phyloP scores from a whole-genome alignment of 2,888 invertebrate genomes.

The Perizoma affinitatum region DNA sequence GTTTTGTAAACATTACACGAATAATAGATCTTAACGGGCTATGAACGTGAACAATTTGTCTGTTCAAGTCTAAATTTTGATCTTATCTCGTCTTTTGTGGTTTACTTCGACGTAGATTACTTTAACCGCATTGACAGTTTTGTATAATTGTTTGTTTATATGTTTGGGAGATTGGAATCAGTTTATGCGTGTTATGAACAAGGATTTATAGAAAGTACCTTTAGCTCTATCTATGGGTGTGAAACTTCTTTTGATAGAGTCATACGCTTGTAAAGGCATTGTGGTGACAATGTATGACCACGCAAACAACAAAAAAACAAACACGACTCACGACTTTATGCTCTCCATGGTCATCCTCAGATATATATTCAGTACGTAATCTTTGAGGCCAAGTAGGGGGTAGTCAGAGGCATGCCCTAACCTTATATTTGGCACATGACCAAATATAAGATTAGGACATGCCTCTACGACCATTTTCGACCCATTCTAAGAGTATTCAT shows the following conservation, averaged over 20 bases:
- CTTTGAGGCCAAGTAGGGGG: too few species aligned
- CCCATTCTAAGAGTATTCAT: too few species aligned
- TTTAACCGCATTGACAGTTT: slow-evolving; percentile 52
- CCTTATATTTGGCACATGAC: too few species aligned
- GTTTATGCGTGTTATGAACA: slow-evolving; percentile 34
- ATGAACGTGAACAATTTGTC: slow-evolving; percentile 73
- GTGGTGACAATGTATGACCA: too few species aligned
- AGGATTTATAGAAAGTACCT: neutral
- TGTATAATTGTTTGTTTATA: slow-evolving; percentile 49
- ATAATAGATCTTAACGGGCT: slow-evolving; percentile 58
- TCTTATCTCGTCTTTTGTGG: slow-evolving; percentile 75
- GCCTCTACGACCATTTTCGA: too few species aligned
- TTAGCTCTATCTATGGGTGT: slow-evolving; percentile 14
- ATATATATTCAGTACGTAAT: too few species aligned
- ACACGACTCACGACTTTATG: too few species aligned
- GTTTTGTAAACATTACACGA: slow-evolving; percentile 72
- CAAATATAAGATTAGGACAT: too few species aligned
- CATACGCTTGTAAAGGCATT: neutral
- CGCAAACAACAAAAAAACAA: too few species aligned
- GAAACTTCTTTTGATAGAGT: slow-evolving; percentile 17
- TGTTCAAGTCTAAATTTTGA: slow-evolving; percentile 66
- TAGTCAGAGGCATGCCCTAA: too few species aligned
- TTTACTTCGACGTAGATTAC: slow-evolving; percentile 61
- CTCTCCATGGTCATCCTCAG: too few species aligned
- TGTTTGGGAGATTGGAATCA: slow-evolving; percentile 39